Conservation (phyloP, 2,113 vertebrate species). For the Tetrao urogallus region DNA sequence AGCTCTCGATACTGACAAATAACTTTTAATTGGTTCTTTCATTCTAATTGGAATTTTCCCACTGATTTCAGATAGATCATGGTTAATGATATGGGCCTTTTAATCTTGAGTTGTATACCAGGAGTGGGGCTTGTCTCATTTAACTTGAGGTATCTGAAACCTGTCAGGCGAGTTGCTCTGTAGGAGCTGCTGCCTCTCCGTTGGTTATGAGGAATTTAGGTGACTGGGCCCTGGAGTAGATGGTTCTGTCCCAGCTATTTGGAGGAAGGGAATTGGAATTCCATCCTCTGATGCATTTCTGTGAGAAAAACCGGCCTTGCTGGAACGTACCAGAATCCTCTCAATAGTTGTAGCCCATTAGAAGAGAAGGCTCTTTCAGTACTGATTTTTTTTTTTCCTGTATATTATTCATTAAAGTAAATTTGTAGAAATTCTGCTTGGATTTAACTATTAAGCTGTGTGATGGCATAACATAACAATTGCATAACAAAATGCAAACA, state of each 20-base stretch:
- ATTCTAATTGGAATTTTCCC: constrained; percentile 3
- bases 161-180: fast-evolving
- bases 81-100: neutral
- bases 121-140: neutral
- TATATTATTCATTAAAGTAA: neutral
- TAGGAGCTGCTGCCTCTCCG: neutral
- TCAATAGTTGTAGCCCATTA: neutral
- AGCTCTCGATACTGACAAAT: neutral
- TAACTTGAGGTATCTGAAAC: constrained; percentile 19
- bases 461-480: neutral
- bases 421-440: neutral
- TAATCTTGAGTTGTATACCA: constrained; percentile 5
- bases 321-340: neutral
- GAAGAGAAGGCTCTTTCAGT: neutral
- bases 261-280: neutral
- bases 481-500: too few species aligned
- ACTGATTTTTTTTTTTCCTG: neutral
- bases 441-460: neutral
- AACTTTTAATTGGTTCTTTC: neutral
- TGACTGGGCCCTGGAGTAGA: neutral
- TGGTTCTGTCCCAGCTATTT: neutral
- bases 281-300: neutral
- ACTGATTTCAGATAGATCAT: neutral
- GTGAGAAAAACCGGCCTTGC: neutral
- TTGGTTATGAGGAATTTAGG: neutral